Evolutionary conservation across 2,888 invertebrate genomes (phyloP).

Genomic region (Ligdia adustata): DNA sequence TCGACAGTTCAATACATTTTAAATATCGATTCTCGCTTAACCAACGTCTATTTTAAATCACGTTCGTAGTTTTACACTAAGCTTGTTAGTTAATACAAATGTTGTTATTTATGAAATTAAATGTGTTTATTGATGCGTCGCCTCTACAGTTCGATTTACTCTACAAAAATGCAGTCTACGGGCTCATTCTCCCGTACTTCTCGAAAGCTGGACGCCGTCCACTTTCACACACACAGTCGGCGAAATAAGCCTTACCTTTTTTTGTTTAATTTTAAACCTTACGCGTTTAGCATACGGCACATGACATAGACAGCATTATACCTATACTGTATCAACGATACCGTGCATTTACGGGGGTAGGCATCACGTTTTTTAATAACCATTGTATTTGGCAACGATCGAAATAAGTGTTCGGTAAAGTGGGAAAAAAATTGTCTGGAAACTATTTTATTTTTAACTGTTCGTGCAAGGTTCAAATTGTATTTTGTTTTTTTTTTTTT

Average conservation of each 20-base stretch:
- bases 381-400: conserved; percentile 83
- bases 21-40: background rate
- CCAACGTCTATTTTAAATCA: background rate
- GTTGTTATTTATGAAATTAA: too few species aligned
- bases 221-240: conserved; percentile 53
- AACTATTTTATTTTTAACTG: conserved; percentile 29
- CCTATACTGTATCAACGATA: conserved; percentile 3
- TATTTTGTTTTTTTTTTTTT: too few species aligned
- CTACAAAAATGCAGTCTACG: conserved; percentile 58
- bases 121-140: conserved; percentile 19
- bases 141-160: conserved; percentile 42
- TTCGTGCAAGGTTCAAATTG: conserved; percentile 14
- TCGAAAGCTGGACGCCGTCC: conserved; percentile 78
- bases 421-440: conserved; percentile 63
- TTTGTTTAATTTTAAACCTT: conserved; percentile 26
- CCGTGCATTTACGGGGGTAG: conserved; percentile 56
- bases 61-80: too few species aligned
- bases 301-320: conserved; percentile 17
- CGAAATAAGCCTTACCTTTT: conserved; percentile 18
- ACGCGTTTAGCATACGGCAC: conserved; percentile 20
- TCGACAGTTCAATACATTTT: background rate
- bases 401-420: conserved; percentile 73
- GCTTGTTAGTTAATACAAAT: too few species aligned
- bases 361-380: conserved; percentile 78
- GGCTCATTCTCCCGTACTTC: conserved; percentile 67